These are phyloP conservation scores for Podarcis cretensis DNA, from an alignment of 2,113 vertebrate species.

Conservation along the genomic window DNA sequence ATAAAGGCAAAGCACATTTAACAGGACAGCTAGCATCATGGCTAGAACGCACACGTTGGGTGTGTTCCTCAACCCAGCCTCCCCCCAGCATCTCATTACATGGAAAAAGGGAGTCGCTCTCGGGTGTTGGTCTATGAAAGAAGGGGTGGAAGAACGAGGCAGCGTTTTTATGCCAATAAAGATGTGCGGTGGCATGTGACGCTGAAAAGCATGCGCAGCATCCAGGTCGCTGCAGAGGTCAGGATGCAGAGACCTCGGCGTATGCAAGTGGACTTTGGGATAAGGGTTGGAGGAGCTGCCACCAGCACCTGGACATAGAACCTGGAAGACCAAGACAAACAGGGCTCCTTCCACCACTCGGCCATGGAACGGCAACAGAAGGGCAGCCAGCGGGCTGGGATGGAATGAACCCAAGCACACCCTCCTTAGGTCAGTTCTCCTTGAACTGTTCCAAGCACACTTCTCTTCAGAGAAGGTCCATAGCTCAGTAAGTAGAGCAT, in stretches of 20 bases:
- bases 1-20: background rate
- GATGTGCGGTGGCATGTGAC: background rate
- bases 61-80: background rate
- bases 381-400: background rate
- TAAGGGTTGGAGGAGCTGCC: background rate
- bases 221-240: background rate
- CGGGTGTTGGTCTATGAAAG: background rate
- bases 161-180: background rate
- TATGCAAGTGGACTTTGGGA: background rate
- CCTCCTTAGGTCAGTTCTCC: no score
- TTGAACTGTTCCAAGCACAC: no score
- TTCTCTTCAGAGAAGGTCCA: no score
- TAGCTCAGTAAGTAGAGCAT: no score
- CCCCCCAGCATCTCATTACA: background rate
- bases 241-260: background rate
- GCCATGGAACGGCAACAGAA: background rate
- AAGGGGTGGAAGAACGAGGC: background rate
- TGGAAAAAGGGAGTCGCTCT: background rate
- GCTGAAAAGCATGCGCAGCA: background rate
- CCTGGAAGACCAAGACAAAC: background rate
- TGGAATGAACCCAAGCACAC: background rate
- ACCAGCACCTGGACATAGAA: background rate
- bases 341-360: background rate
- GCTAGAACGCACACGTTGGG: no score
- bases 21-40: background rate